Base-by-base conservation (phyloP, 2,797 vertebrate species). In the Bryconaethiops microstoma region DNA sequence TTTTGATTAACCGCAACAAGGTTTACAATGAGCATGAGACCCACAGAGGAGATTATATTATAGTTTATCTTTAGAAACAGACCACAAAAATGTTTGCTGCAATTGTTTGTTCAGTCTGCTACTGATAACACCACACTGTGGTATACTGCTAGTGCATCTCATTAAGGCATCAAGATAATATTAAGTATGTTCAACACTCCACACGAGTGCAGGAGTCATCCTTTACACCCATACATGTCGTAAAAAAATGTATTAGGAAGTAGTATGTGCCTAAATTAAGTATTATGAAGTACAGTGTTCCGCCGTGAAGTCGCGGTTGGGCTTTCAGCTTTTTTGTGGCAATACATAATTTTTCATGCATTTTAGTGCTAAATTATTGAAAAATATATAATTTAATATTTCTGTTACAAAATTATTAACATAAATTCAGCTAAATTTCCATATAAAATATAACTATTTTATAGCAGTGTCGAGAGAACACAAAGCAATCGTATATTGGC, bases 111-210 rank as follows among this genome's bases (percentile, higher is more conserved):
- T 21, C 19, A n/a, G 55, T 57, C 55, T 55, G 16, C 52, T 55
- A 1, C 52, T 55, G 52, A 19, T 19, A 57, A 57, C n/a, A 21
- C 7, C 17, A 57, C 55, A 57, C 19, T 7, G n/a, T 5, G 7
- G 55, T 57, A 21, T 57, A 57, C 19, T 21, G 19, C 55, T 57
- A 57, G 7, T 57, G 7, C 55, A 57, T 57, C 55, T 57, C 4
- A 57, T n/a, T 2, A 79, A 73, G 74, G 83, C 69, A 83, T 76
- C 79, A 85, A 35, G 80, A 86, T 84, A 80, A 82, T 85, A n/a
- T 57, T 19, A 35, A 35, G 35, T 2, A 35, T 35, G 35, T 35
- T 35, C 4, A 35, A 35, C 35, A 35, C 35, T 35, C 35, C 35
- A 35, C 19, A 21, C 6, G 7, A 5, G 8, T 21, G 55, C 19